Percentiles rank a stretch among this genome's conserved stretches.
phyloP scores from a whole-genome alignment of 2,113 vertebrate genomes.

The Atrichornis clamosus region DNA sequence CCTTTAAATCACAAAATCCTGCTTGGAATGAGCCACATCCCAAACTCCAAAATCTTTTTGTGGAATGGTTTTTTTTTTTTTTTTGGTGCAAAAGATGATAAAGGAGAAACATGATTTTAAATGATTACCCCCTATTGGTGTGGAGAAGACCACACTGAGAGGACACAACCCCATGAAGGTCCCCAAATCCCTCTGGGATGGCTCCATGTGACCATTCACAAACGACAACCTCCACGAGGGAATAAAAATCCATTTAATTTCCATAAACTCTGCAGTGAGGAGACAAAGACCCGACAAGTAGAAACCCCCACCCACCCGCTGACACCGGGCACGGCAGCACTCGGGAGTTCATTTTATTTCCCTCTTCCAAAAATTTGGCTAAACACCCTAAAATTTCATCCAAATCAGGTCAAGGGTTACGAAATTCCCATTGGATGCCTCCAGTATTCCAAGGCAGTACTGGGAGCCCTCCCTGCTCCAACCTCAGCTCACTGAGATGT shows the following conservation, averaged over 20 bases:
- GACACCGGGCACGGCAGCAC: rapidly evolving
- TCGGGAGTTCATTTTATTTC: not conserved
- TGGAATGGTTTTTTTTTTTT: too few species aligned
- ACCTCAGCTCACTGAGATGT: rapidly evolving
- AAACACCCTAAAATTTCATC: not conserved
- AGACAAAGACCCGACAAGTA: not conserved
- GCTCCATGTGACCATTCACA: rapidly evolving
- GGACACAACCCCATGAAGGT: rapidly evolving
- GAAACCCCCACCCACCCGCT: not conserved
- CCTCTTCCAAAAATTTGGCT: not conserved
- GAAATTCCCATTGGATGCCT: not conserved
- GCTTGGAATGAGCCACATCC: not conserved
- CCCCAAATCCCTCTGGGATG: not conserved
- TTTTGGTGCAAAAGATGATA: not conserved
- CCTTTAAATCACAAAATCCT: not conserved
- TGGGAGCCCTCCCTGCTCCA: not conserved
- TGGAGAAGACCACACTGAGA: not conserved
- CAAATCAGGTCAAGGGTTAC: not conserved
- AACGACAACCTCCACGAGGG: not conserved
- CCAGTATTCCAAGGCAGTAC: not conserved
- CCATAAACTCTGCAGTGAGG: not conserved
- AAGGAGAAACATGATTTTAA: not conserved
- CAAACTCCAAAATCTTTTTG: not conserved
- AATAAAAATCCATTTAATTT: slow-evolving; percentile 54
- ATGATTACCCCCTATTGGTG: rapidly evolving